Base-by-base conservation (phyloP, 2,888 invertebrate genomes). In the Caradrina clavipalpis region DNA sequence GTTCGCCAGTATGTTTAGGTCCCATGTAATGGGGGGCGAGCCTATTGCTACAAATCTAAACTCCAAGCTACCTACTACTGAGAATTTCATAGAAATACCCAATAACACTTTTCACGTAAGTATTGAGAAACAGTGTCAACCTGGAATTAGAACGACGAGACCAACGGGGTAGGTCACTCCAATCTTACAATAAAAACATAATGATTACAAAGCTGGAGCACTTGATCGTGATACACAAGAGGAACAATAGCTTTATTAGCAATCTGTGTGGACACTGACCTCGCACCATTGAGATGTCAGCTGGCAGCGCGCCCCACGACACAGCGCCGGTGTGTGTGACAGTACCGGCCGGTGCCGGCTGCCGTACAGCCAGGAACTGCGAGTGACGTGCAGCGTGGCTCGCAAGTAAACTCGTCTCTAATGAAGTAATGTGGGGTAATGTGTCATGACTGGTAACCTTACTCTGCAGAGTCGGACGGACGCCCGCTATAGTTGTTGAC, bases 361-460 rank as follows among this genome's bases (percentile, higher is more conserved):
- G 31, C 15, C 47, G 60, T 13, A 50, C 15, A 22, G 1, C 7
- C 35, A 35, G 35, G 35, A 35, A 8, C 8, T 8, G 35, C 51
- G 21, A 50, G 4, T 17, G 45, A 19, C 19, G 42, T 22, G 62
- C 31, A 49, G 62, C 47, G 22, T n/a, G 35, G 63, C 64, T 58
- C 26, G 64, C 39, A 55, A 73, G 47, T 8, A 47, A 19, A 15
- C 31, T 79, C 39, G 22, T 65, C 57, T 63, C 50, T 35, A 73
- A 35, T 78, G 21, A 58, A 51, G 74, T 64, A 74, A 79, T 59
- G 65, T 73, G 50, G 79, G 63, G 47, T 74, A 64, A 64, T 64
- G 31, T 74, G 64, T 51, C 74, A 56, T 42, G 13, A 47, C 7
- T 35, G 35, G 21, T 45, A 15, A 55, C 19, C 39, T 73, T 13